phyloP scores from a whole-genome alignment of 2,113 vertebrate species.

The Patagioenas fasciata region DNA sequence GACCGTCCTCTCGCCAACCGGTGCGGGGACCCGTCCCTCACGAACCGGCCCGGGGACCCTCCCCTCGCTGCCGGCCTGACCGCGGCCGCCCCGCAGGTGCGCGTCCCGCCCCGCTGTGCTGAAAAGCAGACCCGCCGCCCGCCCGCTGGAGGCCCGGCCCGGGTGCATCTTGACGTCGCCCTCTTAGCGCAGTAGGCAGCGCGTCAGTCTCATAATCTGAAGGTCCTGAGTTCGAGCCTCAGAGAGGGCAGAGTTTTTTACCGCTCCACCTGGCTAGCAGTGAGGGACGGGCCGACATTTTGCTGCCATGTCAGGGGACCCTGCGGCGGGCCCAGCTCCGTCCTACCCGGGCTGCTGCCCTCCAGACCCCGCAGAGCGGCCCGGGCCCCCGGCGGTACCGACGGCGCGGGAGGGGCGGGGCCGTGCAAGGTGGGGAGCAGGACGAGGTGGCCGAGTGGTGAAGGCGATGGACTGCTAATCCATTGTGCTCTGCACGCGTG shows the following conservation, averaged over 20 bases:
- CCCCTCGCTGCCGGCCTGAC: too few species aligned
- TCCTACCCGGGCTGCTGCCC: background rate
- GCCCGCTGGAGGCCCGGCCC: rapidly evolving
- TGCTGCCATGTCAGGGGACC: background rate
- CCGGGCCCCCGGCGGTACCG: too few species aligned
- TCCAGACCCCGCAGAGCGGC: background rate
- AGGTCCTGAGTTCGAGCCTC: conserved; percentile 25
- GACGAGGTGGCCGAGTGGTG: conserved; percentile 75
- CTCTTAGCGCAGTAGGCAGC: conserved; percentile 8
- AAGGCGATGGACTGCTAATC: conserved; percentile 77
- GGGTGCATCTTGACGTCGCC: rapidly evolving
- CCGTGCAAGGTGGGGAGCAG: rapidly evolving
- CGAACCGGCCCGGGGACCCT: too few species aligned
- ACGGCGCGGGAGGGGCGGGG: background rate
- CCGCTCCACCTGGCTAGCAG: rapidly evolving
- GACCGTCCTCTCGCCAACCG: too few species aligned
- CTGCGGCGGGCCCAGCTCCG: background rate
- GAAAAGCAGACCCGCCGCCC: background rate
- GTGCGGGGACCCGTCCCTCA: too few species aligned
- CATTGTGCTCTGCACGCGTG: conserved; percentile 73
- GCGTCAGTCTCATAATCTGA: conserved; percentile 43
- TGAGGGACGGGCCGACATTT: rapidly evolving
- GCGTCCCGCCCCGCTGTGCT: too few species aligned
- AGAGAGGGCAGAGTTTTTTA: background rate
- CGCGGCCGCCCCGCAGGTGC: too few species aligned